phyloP scores from a whole-genome alignment of 2,888 invertebrate genomes.

The Chorisops tibialis region DNA sequence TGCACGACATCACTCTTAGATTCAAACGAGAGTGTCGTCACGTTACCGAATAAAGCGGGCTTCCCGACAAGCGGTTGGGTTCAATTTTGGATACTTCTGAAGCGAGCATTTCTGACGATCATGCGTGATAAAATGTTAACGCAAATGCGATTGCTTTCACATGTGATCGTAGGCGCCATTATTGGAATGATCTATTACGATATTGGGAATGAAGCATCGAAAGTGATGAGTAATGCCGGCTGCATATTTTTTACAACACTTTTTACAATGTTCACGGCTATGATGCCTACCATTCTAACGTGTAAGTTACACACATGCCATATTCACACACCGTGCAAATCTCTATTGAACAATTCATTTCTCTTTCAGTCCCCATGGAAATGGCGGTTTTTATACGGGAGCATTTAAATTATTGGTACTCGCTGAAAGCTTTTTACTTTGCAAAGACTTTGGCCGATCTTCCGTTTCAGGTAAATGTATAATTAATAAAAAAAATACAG shows the following conservation, averaged over 20 bases:
- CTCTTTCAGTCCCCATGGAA: conserved; percentile 82
- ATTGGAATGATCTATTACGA: conserved; percentile 92
- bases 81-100: conserved; percentile 85
- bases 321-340: background rate
- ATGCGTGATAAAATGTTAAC: conserved; percentile 85
- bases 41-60: conserved; percentile 63
- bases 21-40: conserved; percentile 70
- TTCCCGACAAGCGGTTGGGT: conserved; percentile 79
- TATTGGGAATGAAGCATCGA: conserved; percentile 88
- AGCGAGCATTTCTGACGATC: conserved; percentile 77
- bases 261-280: conserved; percentile 95
- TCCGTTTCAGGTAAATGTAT: conserved; percentile 89
- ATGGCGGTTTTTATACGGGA: conserved; percentile 93
- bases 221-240: conserved; percentile 92
- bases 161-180: conserved; percentile 75
- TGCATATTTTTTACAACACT: conserved; percentile 94
- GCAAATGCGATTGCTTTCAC: conserved; percentile 72
- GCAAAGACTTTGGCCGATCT: conserved; percentile 95
- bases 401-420: conserved; percentile 96
- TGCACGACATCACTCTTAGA: conserved; percentile 69
- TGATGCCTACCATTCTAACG: conserved; percentile 98
- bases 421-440: conserved; percentile 92
- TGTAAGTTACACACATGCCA: conserved; percentile 64
- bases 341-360: background rate
- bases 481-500: too few species aligned